Conservation (phyloP, 2,113 vertebrate species). For the Paramormyrops kingsleyae region DNA sequence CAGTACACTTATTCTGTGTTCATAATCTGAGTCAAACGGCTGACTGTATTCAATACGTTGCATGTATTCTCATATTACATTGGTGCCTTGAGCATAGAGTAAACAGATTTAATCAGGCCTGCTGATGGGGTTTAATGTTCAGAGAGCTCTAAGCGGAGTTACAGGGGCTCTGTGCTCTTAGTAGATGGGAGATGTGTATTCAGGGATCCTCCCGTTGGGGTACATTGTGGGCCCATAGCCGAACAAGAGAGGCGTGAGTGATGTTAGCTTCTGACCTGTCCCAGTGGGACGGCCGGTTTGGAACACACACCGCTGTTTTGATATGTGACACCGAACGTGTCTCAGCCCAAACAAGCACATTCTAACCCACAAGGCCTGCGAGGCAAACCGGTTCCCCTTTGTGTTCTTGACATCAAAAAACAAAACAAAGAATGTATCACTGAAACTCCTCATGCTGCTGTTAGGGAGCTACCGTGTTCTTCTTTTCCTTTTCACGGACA, state of each 20-base stretch:
- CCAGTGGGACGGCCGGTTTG: not conserved
- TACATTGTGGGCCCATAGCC: not conserved
- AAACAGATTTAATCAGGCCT: not conserved
- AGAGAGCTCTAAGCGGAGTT: not conserved
- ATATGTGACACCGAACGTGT: not conserved
- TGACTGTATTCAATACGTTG: not conserved
- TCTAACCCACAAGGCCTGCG: not conserved
- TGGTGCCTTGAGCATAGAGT: not conserved
- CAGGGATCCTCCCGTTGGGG: not conserved
- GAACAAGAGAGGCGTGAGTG: not conserved
- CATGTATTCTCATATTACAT: not conserved
- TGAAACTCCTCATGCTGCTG: not conserved
- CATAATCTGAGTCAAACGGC: not conserved
- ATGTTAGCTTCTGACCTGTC: slow-evolving; percentile 1
- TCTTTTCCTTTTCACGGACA: not conserved
- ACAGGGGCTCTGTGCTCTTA: not conserved
- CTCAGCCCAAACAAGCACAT: slow-evolving; percentile 1
- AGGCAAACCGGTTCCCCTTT: not conserved
- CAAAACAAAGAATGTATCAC: not conserved
- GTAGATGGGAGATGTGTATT: too few species aligned
- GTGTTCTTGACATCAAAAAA: not conserved
- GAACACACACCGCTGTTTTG: not conserved
- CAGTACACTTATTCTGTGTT: not conserved
- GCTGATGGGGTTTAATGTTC: not conserved
- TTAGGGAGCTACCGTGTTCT: not conserved